A percentile compares a stretch with the other conserved stretches of the same genome.
Evolutionary conservation across 2,113 vertebrate species (phyloP).

Genomic region (Pelmatolapia mariae): DNA sequence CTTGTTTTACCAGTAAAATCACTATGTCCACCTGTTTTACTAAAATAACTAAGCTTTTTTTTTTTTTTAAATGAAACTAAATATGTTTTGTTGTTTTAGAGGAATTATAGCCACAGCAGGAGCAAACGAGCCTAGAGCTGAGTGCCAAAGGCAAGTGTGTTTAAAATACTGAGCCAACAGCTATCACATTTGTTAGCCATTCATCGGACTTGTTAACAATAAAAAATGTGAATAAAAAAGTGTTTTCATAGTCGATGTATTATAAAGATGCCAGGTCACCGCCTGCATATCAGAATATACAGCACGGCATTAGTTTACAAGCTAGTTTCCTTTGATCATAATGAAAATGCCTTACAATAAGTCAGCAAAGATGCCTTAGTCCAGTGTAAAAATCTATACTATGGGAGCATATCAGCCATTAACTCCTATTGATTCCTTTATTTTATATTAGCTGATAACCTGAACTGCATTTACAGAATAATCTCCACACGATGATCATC

Average conservation of each 20-base stretch:
- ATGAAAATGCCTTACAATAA: neutral
- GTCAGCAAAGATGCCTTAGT: neutral
- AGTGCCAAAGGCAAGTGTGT: neutral
- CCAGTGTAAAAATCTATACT: neutral
- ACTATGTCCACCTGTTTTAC: neutral
- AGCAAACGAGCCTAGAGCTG: neutral
- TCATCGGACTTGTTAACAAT: neutral
- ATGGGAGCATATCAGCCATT: neutral
- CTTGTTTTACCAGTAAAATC: neutral
- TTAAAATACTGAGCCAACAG: neutral
- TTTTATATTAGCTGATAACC: neutral
- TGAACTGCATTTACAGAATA: neutral
- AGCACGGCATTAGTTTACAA: neutral
- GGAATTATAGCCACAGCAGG: neutral
- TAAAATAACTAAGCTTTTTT: neutral
- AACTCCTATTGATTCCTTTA: neutral
- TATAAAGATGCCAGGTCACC: neutral
- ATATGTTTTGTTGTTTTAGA: neutral
- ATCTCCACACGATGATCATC: neutral
- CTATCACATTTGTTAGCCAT: neutral
- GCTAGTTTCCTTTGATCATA: neutral
- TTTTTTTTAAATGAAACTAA: neutral
- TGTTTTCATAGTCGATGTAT: neutral
- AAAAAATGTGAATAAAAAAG: neutral
- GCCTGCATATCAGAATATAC: neutral